Evolutionary conservation across 2,888 invertebrate species (phyloP).

Genomic region (Pherbina coryleti): DNA sequence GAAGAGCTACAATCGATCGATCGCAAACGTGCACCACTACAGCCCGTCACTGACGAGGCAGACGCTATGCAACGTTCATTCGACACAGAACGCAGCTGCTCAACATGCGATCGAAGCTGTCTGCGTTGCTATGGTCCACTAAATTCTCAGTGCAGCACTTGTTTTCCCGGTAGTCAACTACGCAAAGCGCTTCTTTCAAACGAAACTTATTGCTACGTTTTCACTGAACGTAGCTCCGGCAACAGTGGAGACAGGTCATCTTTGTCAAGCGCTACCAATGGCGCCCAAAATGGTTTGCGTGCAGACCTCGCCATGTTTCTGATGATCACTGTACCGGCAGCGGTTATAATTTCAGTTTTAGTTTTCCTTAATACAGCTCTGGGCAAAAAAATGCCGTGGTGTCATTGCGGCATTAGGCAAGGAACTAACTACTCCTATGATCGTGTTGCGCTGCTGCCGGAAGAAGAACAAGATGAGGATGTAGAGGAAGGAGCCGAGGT

Average conservation of each 20-base stretch:
- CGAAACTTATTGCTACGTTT: slow-evolving; percentile 65
- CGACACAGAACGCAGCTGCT: slow-evolving; percentile 51
- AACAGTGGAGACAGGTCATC: slow-evolving; percentile 50
- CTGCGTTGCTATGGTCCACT: slow-evolving; percentile 64
- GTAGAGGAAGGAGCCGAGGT: not conserved
- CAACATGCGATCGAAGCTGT: slow-evolving; percentile 62
- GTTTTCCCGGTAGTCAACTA: slow-evolving; percentile 62
- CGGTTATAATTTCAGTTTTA: slow-evolving; percentile 50
- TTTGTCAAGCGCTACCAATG: slow-evolving; percentile 9
- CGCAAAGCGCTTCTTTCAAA: slow-evolving; percentile 54
- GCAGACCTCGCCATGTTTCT: slow-evolving; percentile 43
- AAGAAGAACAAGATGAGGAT: not conserved
- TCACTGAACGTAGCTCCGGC: slow-evolving; percentile 63
- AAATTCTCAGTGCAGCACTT: slow-evolving; percentile 63
- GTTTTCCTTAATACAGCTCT: slow-evolving; percentile 44
- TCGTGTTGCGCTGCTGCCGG: slow-evolving; percentile 40
- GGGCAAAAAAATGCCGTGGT: slow-evolving; percentile 35
- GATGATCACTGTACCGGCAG: slow-evolving; percentile 52
- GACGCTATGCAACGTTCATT: slow-evolving; percentile 29
- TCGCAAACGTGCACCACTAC: slow-evolving; percentile 50
- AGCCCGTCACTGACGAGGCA: slow-evolving; percentile 35
- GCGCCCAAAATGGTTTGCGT: slow-evolving; percentile 23
- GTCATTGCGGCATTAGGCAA: not conserved
- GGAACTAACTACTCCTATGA: slow-evolving; percentile 41
- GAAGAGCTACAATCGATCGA: slow-evolving; percentile 58